Evolutionary conservation across 2,888 invertebrate genomes (phyloP).

Genomic region (Acanthacorydalis orientalis): DNA sequence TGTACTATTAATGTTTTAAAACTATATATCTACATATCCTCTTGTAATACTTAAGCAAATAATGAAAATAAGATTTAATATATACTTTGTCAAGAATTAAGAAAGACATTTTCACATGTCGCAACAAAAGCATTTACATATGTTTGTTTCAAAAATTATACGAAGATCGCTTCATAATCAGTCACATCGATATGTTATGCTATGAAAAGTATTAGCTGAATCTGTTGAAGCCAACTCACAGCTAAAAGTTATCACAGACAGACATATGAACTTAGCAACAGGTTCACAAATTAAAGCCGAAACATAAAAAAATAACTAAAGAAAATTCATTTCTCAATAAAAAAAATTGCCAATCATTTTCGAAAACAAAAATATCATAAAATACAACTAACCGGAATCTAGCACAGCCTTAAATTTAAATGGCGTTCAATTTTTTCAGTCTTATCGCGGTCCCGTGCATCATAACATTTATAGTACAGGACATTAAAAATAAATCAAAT

Average conservation of each 20-base stretch:
- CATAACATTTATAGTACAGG: not conserved
- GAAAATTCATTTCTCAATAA: not conserved
- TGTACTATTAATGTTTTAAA: too few relatives aligned
- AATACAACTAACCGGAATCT: not conserved
- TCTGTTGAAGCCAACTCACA: not conserved
- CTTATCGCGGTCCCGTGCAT: not conserved
- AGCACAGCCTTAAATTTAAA: constrained; percentile 1
- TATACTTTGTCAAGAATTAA: not conserved
- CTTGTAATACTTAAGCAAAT: too few relatives aligned
- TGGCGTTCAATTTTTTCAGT: constrained; percentile 1
- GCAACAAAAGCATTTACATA: not conserved
- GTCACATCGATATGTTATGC: not conserved
- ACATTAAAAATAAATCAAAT: not conserved
- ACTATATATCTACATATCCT: too few relatives aligned
- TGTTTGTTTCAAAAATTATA: not conserved
- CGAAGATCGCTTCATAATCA: not conserved
- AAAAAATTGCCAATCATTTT: not conserved
- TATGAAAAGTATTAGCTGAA: not conserved
- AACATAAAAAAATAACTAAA: not conserved
- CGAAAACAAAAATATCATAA: too few relatives aligned
- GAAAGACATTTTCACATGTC: not conserved
- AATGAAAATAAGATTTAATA: not conserved
- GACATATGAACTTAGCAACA: not conserved
- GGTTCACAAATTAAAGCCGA: not conserved
- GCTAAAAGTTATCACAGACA: not conserved